Base-by-base conservation (phyloP, 2,797 vertebrate species). In the Gouania willdenowi region DNA sequence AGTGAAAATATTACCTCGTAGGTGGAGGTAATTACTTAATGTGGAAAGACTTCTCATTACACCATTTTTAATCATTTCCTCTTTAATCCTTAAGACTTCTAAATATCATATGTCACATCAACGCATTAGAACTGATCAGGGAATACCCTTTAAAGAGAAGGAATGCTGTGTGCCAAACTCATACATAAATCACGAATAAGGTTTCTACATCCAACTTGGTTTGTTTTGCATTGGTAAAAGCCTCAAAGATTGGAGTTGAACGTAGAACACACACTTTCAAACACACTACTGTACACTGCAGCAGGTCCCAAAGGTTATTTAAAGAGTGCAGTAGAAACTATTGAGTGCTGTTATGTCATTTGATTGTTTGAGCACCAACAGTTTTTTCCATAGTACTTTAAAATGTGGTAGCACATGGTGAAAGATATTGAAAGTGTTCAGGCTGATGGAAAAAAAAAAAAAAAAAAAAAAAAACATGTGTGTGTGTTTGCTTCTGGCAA, bases 331-430 rank as follows among this genome's bases (percentile, higher is more conserved):
- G 8, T 21, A 13, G 26, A 26, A 61, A 21, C 10, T 19, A 26
- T 43, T 26, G 43, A 10, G 17, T 29, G n/a, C 45, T 37, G 7
- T 36, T 22, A 41, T 51, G 6, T 31, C 15, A 26, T 29, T 14
- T 10, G 5, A 9, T n/a, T 21, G 12, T 35, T 29, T 13, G 18
- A 19, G n/a, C n/a, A n/a, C n/a, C n/a, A n/a, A n/a, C n/a, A n/a
- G n/a, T n/a, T n/a, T n/a, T n/a, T n/a, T n/a, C n/a, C n/a, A n/a
- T n/a, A n/a, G n/a, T n/a, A n/a, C n/a, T n/a, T n/a, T n/a, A n/a
- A n/a, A n/a, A n/a, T n/a, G n/a, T n/a, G n/a, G n/a, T n/a, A n/a
- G n/a, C n/a, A n/a, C n/a, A n/a, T n/a, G n/a, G n/a, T 8, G 15
- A 8, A 27, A 26, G 2, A 26, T 10, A 3, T 9, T 24, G 5